Evolutionary conservation across 2,888 invertebrate genomes (phyloP).

Genomic region (Parthenolecanium corni): DNA sequence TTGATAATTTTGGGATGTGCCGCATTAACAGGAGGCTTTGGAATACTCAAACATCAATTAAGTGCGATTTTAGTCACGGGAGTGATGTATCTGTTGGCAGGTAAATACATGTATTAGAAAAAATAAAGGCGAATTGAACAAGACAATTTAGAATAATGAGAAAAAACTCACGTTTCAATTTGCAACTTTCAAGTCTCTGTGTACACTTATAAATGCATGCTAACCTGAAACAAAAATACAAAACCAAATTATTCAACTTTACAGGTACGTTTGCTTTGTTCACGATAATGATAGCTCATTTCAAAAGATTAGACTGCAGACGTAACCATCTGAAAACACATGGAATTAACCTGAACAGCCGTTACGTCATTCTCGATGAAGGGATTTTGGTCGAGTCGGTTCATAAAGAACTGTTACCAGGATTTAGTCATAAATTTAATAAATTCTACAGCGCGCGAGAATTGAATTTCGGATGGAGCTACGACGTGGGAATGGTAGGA

Average conservation of each 20-base stretch:
- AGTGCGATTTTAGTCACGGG: conserved; percentile 88
- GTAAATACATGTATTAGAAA: conserved; percentile 42
- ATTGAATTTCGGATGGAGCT: conserved; percentile 69
- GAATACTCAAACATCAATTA: conserved; percentile 80
- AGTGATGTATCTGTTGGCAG: conserved; percentile 85
- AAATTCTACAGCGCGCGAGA: conserved; percentile 47
- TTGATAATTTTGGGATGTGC: conserved; percentile 78
- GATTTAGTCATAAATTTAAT: conserved; percentile 33
- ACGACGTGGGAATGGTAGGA: conserved; percentile 76
- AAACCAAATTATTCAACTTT: conserved; percentile 33
- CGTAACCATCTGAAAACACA: conserved; percentile 37
- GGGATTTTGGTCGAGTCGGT: background rate
- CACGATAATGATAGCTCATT: conserved; percentile 83
- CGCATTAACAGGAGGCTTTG: conserved; percentile 76
- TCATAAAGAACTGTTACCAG: conserved; percentile 7
- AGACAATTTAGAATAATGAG: background rate
- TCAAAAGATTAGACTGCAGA: conserved; percentile 65
- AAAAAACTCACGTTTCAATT: background rate
- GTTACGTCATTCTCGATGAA: conserved; percentile 6
- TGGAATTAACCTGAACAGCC: conserved; percentile 18
- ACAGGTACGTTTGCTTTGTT: conserved; percentile 82
- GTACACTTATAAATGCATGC: background rate
- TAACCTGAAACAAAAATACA: background rate
- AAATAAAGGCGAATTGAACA: too few relatives aligned
- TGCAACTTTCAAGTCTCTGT: background rate